phyloP scores from a whole-genome alignment of 2,797 vertebrate genomes.

The Sebastes variabilis region DNA sequence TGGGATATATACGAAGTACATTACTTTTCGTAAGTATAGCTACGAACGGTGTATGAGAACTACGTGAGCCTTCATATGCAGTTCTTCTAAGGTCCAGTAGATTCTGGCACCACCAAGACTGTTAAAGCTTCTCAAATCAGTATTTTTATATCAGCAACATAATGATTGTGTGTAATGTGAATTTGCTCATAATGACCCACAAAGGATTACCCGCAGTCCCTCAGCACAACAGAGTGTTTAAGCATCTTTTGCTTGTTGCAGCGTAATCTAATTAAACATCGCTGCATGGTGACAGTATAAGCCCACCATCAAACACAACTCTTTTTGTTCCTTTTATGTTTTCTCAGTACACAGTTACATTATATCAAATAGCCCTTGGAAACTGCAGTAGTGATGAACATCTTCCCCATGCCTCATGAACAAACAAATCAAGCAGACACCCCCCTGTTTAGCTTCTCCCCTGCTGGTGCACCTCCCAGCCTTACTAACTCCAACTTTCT shows the following conservation, averaged over 20 bases:
- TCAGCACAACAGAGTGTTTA: neutral
- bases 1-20: no score
- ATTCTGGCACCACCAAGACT: neutral
- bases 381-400: neutral
- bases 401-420: constrained; percentile 5
- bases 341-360: neutral
- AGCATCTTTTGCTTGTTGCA: neutral
- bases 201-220: neutral
- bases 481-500: constrained; percentile 5
- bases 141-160: neutral
- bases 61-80: no score
- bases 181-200: neutral
- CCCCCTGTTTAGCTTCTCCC: neutral
- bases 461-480: constrained; percentile 1
- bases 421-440: constrained; percentile 20
- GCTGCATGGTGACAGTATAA: neutral
- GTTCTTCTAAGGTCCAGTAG: no score
- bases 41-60: no score
- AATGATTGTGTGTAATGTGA: neutral
- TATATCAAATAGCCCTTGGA: neutral
- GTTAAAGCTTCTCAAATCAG: neutral
- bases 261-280: neutral
- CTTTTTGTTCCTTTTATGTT: neutral
- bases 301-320: neutral
- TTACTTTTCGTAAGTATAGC: no score